Percentiles rank a stretch among this genome's conserved stretches.
phyloP scores from a whole-genome alignment of 1,140 invertebrate species.

The Protaetia brevitarsis region DNA sequence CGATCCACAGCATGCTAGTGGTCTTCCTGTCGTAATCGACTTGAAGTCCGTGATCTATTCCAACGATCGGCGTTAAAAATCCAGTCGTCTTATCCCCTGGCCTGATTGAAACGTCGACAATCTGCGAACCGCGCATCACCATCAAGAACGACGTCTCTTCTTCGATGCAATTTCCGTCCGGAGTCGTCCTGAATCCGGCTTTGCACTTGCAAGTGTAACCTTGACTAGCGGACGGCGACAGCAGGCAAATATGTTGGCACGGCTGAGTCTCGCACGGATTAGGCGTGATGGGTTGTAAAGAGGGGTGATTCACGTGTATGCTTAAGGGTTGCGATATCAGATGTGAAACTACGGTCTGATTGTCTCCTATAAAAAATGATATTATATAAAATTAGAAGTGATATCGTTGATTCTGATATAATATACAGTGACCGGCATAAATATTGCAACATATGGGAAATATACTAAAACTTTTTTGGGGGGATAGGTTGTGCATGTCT shows the following conservation, averaged over 20 bases:
- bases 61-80: constrained; percentile 83
- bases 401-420: too few relatives aligned
- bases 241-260: constrained; percentile 89
- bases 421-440: too few relatives aligned
- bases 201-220: constrained; percentile 90
- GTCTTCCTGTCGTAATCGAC: constrained; percentile 89
- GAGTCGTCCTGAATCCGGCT: constrained; percentile 72
- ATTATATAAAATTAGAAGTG: too few relatives aligned
- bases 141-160: constrained; percentile 87
- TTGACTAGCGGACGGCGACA: constrained; percentile 66
- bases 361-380: too few relatives aligned
- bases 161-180: constrained; percentile 73
- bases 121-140: constrained; percentile 85
- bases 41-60: constrained; percentile 84
- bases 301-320: constrained; percentile 91
- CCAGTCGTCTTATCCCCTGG: constrained; percentile 73
- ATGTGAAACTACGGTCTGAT: constrained; percentile 91
- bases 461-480: too few relatives aligned
- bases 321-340: constrained; percentile 91
- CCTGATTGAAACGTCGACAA: constrained; percentile 77
- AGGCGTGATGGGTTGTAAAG: constrained; percentile 75
- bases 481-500: too few relatives aligned
- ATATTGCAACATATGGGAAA: too few relatives aligned
- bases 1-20: constrained; percentile 81
- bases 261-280: constrained; percentile 79